Evolutionary conservation across 2,888 invertebrate species (phyloP), one percentile per base, ranked within the genome.

Genomic region (Platynereis dumerilii): DNA sequence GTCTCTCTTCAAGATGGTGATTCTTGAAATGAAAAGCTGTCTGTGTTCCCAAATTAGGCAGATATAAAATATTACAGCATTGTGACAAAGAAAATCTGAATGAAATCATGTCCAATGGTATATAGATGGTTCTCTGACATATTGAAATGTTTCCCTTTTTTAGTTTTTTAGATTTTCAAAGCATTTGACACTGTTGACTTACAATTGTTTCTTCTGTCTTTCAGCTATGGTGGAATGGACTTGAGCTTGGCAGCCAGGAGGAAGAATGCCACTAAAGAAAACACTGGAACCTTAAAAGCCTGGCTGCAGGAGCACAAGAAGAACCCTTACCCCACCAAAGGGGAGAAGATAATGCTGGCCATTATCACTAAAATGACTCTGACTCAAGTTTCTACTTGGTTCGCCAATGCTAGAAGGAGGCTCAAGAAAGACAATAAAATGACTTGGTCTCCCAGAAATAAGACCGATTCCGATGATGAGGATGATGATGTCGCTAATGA

Each of bases 391-490:
- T 94, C 94, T 66, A 96, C 96, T 78, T 96, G 96, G 96, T 96
- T 96, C 84, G 96, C 96, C 66, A 96, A 96, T 85, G 96, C 96
- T 39, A 87, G 96, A 71, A 87, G 96, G 76, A 89, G 96, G 55
- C 88, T 96, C 76, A 96, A 96, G 87, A 96, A 96, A 83, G 96
- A 96, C 86, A 96, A 96, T 87, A 96, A 96, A 85, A 95, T 95
- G 94, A 95, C 94, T 71, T 96, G 96, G 96, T 93, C 94, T 81
- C 94, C 94, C 67, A 91, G 94, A 85, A 94, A 94, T 29, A 76
- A 75, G 53, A 80, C 78, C 1, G 62, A 57, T 20, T 42, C 56
- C 42, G 76, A 54, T 78, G 80, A 59, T 15, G 59, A 53, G 15
- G 56, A 62, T 27, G 57, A 76, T 60, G 81, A 78, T 34, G 34